These are phyloP conservation scores for Eleginops maclovinus DNA, from an alignment of 2,113 vertebrate genomes.

Conservation along the genomic window DNA sequence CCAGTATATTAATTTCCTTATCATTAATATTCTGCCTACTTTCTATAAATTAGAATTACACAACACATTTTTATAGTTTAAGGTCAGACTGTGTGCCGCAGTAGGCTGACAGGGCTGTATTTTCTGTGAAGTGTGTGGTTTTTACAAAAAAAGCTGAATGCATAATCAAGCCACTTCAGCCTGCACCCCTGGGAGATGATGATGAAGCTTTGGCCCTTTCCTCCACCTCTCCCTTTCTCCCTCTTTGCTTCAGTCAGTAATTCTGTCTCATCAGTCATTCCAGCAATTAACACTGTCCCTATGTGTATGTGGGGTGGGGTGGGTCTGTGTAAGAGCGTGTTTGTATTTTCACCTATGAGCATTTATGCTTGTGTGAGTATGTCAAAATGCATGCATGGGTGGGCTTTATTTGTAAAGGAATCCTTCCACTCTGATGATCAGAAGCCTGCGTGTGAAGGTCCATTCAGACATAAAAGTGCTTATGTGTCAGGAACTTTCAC, in stretches of 20 bases:
- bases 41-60: constrained; percentile 12
- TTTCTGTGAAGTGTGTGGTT: constrained; percentile 65
- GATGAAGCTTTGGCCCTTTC: constrained; percentile 71
- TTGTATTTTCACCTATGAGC: background rate
- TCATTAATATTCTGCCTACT: constrained; percentile 12
- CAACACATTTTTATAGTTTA: constrained; percentile 18
- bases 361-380: constrained; percentile 11
- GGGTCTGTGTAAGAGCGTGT: background rate
- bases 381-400: background rate
- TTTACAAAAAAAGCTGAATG: constrained; percentile 65
- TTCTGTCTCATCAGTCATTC: constrained; percentile 38
- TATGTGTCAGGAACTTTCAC: constrained; percentile 59
- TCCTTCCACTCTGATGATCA: constrained; percentile 68
- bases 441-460: constrained; percentile 39
- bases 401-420: constrained; percentile 46
- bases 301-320: background rate
- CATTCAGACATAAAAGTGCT: constrained; percentile 65
- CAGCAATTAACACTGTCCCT: constrained; percentile 24
- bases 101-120: constrained; percentile 73
- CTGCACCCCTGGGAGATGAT: constrained; percentile 64
- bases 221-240: constrained; percentile 38
- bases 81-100: constrained; percentile 68
- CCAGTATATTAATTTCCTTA: constrained; percentile 1
- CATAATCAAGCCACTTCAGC: constrained; percentile 64
- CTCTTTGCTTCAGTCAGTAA: constrained; percentile 31